These are phyloP conservation scores for Bombus vancouverensis DNA, from an alignment of 1,140 invertebrate species.

Conservation along the genomic window DNA sequence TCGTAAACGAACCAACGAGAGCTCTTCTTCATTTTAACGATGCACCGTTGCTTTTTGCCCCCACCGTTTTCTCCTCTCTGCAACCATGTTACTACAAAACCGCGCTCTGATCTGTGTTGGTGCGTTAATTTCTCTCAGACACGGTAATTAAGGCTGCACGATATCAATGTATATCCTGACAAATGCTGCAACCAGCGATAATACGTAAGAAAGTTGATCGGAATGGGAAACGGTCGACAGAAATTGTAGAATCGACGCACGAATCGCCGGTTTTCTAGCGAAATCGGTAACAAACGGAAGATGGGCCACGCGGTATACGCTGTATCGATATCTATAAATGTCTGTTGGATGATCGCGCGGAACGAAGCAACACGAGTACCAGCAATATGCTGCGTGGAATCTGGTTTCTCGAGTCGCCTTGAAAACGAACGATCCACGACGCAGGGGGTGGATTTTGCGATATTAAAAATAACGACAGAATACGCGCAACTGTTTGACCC, in stretches of 20 bases:
- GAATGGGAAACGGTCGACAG: no score
- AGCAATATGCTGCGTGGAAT: background rate
- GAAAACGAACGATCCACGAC: background rate
- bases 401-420: background rate
- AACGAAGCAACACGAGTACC: no score
- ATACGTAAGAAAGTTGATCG: no score
- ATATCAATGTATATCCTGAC: no score
- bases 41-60: conserved; percentile 3
- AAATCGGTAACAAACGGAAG: no score
- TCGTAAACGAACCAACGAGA: conserved; percentile 19
- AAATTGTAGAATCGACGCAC: no score
- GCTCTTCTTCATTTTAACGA: conserved; percentile 34
- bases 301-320: no score
- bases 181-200: no score
- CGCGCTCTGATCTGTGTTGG: background rate
- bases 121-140: background rate
- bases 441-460: conserved; percentile 24
- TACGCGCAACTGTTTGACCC: conserved; percentile 52
- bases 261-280: no score
- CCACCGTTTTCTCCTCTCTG: background rate
- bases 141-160: background rate
- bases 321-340: no score
- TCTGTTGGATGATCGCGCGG: no score
- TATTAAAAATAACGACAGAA: conserved; percentile 53
- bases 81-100: background rate